A percentile compares a stretch with the other conserved stretches of the same genome.
Evolutionary conservation across 2,797 vertebrate genomes (phyloP).

Genomic region (Enteromius argenteus): DNA sequence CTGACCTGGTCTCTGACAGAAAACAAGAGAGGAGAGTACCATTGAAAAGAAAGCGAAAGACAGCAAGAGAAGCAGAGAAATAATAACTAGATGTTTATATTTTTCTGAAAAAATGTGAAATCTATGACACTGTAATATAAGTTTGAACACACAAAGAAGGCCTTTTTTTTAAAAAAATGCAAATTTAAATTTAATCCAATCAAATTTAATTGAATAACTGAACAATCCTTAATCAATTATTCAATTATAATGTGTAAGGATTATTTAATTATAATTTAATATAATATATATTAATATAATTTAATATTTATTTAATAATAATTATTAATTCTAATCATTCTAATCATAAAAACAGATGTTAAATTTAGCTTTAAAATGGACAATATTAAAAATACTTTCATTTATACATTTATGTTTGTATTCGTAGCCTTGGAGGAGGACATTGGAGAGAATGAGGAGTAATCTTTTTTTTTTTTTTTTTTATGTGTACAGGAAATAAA

Average conservation of each 20-base stretch:
- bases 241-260: no score
- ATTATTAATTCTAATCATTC: no score
- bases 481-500: background rate
- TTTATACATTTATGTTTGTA: background rate
- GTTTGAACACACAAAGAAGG: background rate
- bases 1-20: background rate
- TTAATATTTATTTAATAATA: no score
- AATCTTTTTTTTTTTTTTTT: background rate
- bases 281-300: no score
- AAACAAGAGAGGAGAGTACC: background rate
- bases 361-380: background rate
- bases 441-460: background rate
- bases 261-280: no score
- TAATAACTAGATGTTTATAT: background rate
- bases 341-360: background rate
- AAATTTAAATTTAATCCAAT: background rate
- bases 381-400: background rate
- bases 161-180: no score
- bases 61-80: background rate
- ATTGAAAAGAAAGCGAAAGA: background rate
- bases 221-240: no score
- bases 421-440: background rate
- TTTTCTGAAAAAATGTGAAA: background rate
- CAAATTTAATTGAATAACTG: background rate
- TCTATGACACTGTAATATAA: background rate